Evolutionary conservation across 2,888 invertebrate species (phyloP), one percentile per base, ranked within the genome.

Genomic region (Nineta flava): DNA sequence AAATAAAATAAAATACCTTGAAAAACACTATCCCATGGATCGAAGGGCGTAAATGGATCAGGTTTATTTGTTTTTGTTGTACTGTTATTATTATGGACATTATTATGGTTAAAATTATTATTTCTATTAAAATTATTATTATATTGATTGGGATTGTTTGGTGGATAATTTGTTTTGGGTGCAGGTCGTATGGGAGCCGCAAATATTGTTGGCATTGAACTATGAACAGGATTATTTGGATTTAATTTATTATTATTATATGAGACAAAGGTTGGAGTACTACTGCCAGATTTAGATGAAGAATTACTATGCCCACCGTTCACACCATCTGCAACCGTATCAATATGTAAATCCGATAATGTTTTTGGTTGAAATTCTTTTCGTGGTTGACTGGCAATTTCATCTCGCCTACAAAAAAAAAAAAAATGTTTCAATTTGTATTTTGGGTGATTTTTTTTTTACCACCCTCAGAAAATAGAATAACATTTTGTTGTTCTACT

Each of bases 331-430:
- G 68, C 64, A 62, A 79, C 65, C 61, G 77, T 78, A 65, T 87
- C 88, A 69, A 90, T 83, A 70, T 87, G 79, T 56, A 92, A 77
- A 70, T 92, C 92, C 54, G 85, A 77, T 61, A 93, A 73, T 53
- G 90, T 86, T 75, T 92, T 93, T 61, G 93, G 92, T 61, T 87
- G 80, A 69, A 92, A 94, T 70, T 92, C 91, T 69, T 82, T 63
- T 73, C 88, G 88, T 57, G 92, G 92, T 71, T 88, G 83, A 71
- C 75, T 80, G 58, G 83, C 85, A 53, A 92, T 91, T 67, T 92
- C 92, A 61, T 88, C 85, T 71, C 87, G 87, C 74, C 88, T 88
- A 64, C 12, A 66, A 70, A n/a, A 26, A 26, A 26, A 5, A 26
- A 26, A 26, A 26, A 26, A 3, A 26, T 6, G 7, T 26, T 26